These are phyloP conservation scores for Verasper variegatus DNA, from an alignment of 2,113 vertebrate genomes.

Conservation along the genomic window DNA sequence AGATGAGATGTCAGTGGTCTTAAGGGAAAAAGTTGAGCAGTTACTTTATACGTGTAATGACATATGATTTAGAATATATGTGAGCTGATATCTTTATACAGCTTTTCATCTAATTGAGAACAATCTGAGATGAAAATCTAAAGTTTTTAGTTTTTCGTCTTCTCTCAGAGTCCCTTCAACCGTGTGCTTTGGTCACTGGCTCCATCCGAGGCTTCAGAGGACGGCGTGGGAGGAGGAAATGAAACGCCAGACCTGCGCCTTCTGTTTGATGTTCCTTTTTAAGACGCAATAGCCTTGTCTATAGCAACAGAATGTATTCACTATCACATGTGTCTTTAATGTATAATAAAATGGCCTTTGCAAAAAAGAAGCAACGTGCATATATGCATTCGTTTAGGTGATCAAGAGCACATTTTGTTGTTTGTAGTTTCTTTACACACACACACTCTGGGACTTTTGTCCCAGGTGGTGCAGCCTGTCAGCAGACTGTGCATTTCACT, in stretches of 20 bases:
- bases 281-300: not conserved
- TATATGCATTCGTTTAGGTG: too few relatives aligned
- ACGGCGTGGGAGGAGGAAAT: conserved; percentile 82
- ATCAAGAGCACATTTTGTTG: not conserved
- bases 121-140: not conserved
- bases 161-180: conserved; percentile 84
- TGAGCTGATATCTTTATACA: not conserved
- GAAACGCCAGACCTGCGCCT: conserved; percentile 32
- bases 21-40: too few relatives aligned
- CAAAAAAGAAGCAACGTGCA: not conserved
- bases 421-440: not conserved
- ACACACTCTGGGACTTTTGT: too few relatives aligned
- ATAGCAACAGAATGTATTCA: not conserved
- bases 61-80: not conserved
- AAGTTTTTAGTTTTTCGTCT: conserved; percentile 21
- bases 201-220: conserved; percentile 88
- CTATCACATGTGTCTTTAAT: not conserved
- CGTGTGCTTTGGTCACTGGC: conserved; percentile 89
- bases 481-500: too few relatives aligned
- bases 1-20: not conserved
- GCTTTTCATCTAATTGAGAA: not conserved
- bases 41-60: not conserved
- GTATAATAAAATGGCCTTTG: conserved; percentile 41
- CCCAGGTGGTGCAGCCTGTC: too few relatives aligned
- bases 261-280: conserved; percentile 9